These are phyloP conservation scores for Neoarius graeffei DNA, from an alignment of 2,113 vertebrate genomes.

Conservation along the genomic window DNA sequence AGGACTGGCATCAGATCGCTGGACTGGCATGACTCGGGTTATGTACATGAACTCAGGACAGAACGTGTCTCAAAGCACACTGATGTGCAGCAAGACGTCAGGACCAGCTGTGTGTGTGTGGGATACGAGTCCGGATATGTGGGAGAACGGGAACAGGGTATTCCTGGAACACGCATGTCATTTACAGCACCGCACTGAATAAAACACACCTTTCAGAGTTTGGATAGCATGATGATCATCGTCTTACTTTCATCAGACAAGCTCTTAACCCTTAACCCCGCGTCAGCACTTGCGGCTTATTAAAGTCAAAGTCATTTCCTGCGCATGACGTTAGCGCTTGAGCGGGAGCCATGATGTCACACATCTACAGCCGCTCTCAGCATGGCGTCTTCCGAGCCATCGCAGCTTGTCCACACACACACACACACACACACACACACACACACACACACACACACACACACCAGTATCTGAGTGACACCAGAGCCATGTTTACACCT, in stretches of 20 bases:
- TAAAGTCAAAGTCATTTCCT: neutral
- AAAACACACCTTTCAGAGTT: neutral
- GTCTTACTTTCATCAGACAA: neutral
- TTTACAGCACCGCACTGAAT: neutral
- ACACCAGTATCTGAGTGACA: neutral
- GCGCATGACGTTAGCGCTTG: neutral
- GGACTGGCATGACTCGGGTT: too few species aligned
- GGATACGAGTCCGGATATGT: neutral
- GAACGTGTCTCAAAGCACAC: neutral
- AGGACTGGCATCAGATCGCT: too few species aligned
- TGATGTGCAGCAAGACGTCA: neutral
- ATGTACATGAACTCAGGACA: neutral
- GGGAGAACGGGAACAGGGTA: neutral
- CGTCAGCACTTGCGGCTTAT: neutral
- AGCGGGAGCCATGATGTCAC: neutral
- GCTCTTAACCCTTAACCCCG: neutral
- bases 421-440: constrained; percentile 15
- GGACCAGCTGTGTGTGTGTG: neutral
- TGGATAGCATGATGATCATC: neutral
- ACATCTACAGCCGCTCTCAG: neutral
- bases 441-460: constrained; percentile 6
- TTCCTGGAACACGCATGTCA: neutral
- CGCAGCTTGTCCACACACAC: neutral
- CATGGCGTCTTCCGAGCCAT: neutral
- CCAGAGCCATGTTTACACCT: neutral